Evolutionary conservation across 2,888 invertebrate genomes (phyloP).

Genomic region (Sminthurides aquaticus): DNA sequence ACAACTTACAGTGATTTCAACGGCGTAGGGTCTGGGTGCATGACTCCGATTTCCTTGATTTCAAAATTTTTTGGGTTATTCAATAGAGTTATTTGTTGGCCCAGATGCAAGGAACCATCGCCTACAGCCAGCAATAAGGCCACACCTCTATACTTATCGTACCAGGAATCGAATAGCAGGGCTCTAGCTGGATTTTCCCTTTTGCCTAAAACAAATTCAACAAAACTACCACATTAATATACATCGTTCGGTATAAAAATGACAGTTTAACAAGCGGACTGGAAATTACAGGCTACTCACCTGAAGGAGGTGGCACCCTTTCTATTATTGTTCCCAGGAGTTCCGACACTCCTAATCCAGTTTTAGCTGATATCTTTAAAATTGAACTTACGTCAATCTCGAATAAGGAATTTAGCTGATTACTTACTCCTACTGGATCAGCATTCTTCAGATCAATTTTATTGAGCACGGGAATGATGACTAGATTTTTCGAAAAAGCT

Average conservation of each 20-base stretch:
- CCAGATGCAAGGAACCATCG: constrained; percentile 65
- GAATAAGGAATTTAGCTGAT: constrained; percentile 73
- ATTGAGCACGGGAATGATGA: constrained; percentile 86
- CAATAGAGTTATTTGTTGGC: constrained; percentile 65
- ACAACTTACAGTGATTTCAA: constrained; percentile 57
- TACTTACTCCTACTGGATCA: constrained; percentile 69
- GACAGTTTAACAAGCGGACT: too few species aligned
- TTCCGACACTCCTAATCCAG: constrained; percentile 72
- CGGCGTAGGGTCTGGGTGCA: constrained; percentile 66
- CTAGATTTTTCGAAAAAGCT: constrained; percentile 71
- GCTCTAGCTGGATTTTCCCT: constrained; percentile 62
- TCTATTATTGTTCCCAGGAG: constrained; percentile 71
- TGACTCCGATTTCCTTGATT: constrained; percentile 68
- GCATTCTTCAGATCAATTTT: constrained; percentile 93
- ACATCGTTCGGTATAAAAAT: too few species aligned
- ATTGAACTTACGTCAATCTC: constrained; percentile 66
- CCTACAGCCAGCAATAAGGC: constrained; percentile 68
- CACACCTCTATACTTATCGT: constrained; percentile 76
- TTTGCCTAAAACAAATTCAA: constrained; percentile 45
- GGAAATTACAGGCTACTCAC: too few species aligned
- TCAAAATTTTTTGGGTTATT: constrained; percentile 68
- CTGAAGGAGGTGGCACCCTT: constrained; percentile 66
- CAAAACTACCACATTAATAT: neutral
- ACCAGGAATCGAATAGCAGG: constrained; percentile 89
- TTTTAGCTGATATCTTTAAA: constrained; percentile 81